phyloP scores from a whole-genome alignment of 2,113 vertebrate genomes.

The Austrofundulus limnaeus region DNA sequence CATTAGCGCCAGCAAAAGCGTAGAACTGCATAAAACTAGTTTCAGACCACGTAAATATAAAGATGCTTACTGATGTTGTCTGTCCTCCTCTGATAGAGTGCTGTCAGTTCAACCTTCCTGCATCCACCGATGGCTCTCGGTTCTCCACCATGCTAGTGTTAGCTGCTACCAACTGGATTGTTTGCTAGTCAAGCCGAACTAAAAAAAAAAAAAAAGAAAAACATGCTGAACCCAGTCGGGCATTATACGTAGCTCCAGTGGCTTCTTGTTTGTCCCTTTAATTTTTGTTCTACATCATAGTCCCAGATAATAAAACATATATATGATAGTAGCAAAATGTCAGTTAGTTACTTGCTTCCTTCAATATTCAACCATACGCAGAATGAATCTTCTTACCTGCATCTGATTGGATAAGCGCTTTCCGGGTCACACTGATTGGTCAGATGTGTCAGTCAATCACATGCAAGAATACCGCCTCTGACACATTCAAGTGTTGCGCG shows the following conservation, averaged over 20 bases:
- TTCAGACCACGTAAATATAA: neutral
- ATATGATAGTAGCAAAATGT: neutral
- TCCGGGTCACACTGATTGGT: constrained; percentile 21
- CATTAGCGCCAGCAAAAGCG: neutral
- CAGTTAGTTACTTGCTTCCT: constrained; percentile 20
- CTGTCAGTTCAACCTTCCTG: neutral
- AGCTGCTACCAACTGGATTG: constrained; percentile 35
- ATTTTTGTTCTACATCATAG: neutral
- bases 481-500: constrained; percentile 17
- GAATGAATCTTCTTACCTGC: neutral
- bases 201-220: neutral
- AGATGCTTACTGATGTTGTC: neutral
- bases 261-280: neutral
- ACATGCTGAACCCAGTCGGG: neutral
- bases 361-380: too few species aligned
- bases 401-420: constrained; percentile 44
- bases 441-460: neutral
- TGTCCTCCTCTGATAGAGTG: neutral
- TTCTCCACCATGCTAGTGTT: constrained; percentile 52
- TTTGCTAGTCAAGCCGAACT: neutral
- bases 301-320: neutral
- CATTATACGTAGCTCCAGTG: too few species aligned
- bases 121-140: constrained; percentile 3
- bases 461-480: neutral
- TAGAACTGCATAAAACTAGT: neutral